Conservation (phyloP, 2,888 invertebrate species). For the Tetropium fuscum region DNA sequence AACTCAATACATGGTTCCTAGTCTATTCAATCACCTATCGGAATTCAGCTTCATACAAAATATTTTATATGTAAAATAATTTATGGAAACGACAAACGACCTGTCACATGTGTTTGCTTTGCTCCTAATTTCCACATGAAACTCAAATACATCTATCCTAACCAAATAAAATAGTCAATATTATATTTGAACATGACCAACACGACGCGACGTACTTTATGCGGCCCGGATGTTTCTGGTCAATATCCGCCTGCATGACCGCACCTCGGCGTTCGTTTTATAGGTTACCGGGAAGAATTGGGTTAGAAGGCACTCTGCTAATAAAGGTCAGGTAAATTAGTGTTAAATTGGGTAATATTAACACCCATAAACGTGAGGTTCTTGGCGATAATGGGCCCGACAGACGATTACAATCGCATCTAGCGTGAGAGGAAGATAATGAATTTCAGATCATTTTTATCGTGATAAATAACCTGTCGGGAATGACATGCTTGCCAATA, state of each 20-base stretch:
- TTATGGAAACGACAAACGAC: constrained; percentile 5
- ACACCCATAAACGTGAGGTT: constrained; percentile 2
- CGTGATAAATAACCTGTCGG: constrained; percentile 21
- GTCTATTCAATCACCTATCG: no score
- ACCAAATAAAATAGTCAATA: constrained; percentile 11
- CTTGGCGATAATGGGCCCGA: background rate
- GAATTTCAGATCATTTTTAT: constrained; percentile 5
- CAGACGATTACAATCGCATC: background rate
- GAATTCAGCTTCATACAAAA: background rate
- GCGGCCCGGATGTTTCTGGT: constrained; percentile 23
- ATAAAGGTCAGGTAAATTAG: constrained; percentile 42
- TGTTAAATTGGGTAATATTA: constrained; percentile 13
- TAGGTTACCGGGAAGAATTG: constrained; percentile 41
- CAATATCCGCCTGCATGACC: constrained; percentile 25
- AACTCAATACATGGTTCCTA: no score
- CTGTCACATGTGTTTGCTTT: constrained; percentile 2
- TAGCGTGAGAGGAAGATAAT: constrained; percentile 4
- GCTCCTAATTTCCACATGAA: constrained; percentile 9
- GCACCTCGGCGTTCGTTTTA: constrained; percentile 30
- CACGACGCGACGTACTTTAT: constrained; percentile 10
- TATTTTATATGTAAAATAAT: background rate
- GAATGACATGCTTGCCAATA: constrained; percentile 7
- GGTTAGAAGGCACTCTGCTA: constrained; percentile 46
- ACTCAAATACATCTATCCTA: constrained; percentile 13
- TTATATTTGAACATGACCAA: constrained; percentile 1